Percentiles rank a stretch among this genome's conserved stretches.
These are phyloP conservation scores for Seriola quinqueradiata DNA, from an alignment of 2,113 vertebrate species.

Conservation along the genomic window DNA sequence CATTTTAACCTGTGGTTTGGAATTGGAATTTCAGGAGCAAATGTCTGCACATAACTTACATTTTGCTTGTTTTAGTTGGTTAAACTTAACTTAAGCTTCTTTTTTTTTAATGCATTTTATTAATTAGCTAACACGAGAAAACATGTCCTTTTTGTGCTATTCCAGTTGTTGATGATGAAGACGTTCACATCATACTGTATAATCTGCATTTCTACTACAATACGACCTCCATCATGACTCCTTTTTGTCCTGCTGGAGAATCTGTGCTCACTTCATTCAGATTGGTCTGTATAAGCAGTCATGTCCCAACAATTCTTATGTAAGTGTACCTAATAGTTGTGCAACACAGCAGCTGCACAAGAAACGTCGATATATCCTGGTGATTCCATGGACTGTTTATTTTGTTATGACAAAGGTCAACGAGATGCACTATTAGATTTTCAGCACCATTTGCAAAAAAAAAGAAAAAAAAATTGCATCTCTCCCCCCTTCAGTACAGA, in stretches of 20 bases:
- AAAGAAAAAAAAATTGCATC: background rate
- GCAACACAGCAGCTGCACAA: constrained; percentile 34
- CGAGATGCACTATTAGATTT: background rate
- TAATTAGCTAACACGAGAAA: no score
- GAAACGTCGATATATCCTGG: constrained; percentile 24
- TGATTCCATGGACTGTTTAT: constrained; percentile 28
- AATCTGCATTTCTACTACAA: no score
- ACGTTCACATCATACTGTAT: background rate
- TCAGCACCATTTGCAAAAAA: background rate
- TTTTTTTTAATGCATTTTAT: no score
- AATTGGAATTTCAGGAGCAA: no score
- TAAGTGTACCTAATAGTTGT: constrained; percentile 23
- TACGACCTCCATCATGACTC: background rate
- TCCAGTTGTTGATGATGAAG: no score
- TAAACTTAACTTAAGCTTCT: background rate
- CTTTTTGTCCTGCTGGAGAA: background rate
- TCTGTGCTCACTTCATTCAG: background rate
- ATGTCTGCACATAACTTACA: background rate
- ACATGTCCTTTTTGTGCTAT: no score
- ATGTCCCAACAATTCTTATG: constrained; percentile 6
- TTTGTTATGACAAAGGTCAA: constrained; percentile 47
- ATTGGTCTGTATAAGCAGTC: no score
- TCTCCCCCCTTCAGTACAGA: background rate
- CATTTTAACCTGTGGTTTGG: background rate
- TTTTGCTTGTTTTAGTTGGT: background rate